These are phyloP conservation scores for Hemibagrus guttatus DNA, from an alignment of 2,797 vertebrate species.

Conservation along the genomic window DNA sequence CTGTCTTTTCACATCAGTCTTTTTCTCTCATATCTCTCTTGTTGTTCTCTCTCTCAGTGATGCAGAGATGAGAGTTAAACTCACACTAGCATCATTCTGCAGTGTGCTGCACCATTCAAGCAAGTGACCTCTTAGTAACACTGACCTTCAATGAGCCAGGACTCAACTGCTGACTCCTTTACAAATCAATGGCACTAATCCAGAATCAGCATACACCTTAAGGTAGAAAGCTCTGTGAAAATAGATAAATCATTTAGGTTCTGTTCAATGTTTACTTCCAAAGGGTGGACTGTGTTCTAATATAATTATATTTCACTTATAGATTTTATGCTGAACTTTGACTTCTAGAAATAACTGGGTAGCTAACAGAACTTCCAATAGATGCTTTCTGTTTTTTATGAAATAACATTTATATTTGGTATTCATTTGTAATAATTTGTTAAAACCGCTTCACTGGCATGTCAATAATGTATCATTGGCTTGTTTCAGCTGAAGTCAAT, in stretches of 20 bases:
- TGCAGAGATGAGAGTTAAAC: slow-evolving; percentile 1
- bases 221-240: background rate
- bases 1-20: no score
- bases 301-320: background rate
- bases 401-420: background rate
- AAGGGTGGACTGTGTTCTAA: background rate
- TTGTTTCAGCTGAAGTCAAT: background rate
- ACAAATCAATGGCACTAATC: background rate
- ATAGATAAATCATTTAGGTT: background rate
- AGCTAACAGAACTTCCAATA: background rate
- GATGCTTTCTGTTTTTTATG: background rate
- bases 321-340: no score
- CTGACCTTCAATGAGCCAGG: background rate
- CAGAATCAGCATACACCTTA: background rate
- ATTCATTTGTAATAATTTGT: background rate
- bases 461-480: background rate
- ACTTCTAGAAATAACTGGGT: background rate
- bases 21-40: background rate
- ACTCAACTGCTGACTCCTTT: background rate
- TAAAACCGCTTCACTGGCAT: background rate
- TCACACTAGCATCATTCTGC: background rate
- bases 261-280: background rate
- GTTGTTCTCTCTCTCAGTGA: background rate
- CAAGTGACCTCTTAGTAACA: background rate
- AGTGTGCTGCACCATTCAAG: slow-evolving; percentile 7